These are phyloP conservation scores for Dolichopus griseipennis DNA, from an alignment of 2,888 invertebrate genomes.

Conservation along the genomic window DNA sequence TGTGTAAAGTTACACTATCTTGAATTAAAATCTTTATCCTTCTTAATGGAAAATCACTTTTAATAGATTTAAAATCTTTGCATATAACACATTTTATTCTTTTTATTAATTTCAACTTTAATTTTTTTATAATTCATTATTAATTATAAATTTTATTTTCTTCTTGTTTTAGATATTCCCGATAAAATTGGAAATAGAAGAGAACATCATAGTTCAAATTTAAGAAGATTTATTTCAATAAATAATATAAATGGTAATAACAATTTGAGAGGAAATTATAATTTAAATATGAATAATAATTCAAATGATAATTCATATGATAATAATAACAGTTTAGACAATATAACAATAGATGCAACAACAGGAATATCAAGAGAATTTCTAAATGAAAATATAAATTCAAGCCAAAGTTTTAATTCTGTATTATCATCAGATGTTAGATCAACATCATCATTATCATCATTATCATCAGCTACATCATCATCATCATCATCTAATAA, in stretches of 20 bases:
- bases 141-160: not conserved
- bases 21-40: no score
- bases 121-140: not conserved
- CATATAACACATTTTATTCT: no score
- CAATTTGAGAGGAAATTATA: not conserved
- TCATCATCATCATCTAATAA: not conserved
- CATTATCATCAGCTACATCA: no score
- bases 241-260: not conserved
- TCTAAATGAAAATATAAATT: not conserved
- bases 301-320: not conserved
- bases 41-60: no score
- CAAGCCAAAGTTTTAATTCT: not conserved
- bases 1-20: no score
- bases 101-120: not conserved
- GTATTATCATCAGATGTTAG: no score
- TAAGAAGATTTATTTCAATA: not conserved
- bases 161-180: not conserved
- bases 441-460: no score
- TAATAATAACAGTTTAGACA: not conserved
- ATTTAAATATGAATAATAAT: not conserved
- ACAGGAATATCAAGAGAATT: not conserved
- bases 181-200: not conserved
- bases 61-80: no score
- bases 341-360: not conserved
- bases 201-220: not conserved